Evolutionary conservation across 2,888 invertebrate species (phyloP), one percentile per base, ranked within the genome.

Genomic region (Ornithoptera alexandrae): DNA sequence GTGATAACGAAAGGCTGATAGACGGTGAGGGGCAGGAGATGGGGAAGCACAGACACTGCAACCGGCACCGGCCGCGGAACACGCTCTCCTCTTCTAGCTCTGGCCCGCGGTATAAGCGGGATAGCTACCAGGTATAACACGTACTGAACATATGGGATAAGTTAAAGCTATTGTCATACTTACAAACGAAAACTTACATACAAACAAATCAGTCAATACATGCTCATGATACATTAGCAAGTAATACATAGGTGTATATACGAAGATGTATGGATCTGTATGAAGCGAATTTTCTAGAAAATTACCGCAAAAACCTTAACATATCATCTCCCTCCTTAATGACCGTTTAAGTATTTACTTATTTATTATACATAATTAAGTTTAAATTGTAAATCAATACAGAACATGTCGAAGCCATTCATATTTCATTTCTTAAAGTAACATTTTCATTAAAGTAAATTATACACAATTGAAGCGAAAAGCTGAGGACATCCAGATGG

Each of bases 41-140:
- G 59, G 77, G 73, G 58, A 90, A 90, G 77, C 85, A 80, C 70
- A 88, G 88, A 75, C 87, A 84, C 72, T 90, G 92, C 77, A 84
- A 79, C 68, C 79, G 89, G 62, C 89, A 91, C 62, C 81, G 83
- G 57, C 87, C 90, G 61, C 79, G 92, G 75, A 90, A 88, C 75
- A 89, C 90, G 12, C 72, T 89, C 82, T 89, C 92, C 4, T 89
- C 92, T 0, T 87, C 90, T 22, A 90, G 90, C 77, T 89, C 91
- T 72, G 89, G 92, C 84, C 90, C 92, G 87, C 90, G 92, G 57
- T 92, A 90, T 78, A 92, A 92, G 87, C 90, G 92, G 87, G 93
- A 93, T 78, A 93, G 93, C 76, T 93, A 93, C 80, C 93, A 93
- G 92, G 93, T 93, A 84, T 59, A 50, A 46, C 24, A 42, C 22